A percentile compares a stretch with the other conserved stretches of the same genome.
These are phyloP conservation scores for Eudasyphora cyanicolor DNA, from an alignment of 2,888 invertebrate species.

Conservation along the genomic window DNA sequence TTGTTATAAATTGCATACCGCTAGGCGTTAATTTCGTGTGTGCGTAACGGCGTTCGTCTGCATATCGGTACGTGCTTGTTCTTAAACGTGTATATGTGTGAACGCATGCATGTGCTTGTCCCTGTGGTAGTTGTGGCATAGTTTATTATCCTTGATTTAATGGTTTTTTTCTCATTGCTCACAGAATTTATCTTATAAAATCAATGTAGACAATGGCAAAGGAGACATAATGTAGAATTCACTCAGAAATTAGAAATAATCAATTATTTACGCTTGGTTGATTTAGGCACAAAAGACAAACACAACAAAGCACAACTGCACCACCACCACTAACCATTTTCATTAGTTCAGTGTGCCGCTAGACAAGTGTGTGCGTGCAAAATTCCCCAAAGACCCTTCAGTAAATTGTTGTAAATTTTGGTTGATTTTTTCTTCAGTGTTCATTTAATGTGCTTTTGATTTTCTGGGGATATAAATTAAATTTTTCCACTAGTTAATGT, in stretches of 20 bases:
- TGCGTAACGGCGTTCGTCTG: background rate
- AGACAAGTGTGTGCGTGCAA: constrained; percentile 1
- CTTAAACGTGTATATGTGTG: background rate
- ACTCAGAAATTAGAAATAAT: constrained; percentile 65
- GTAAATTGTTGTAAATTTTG: constrained; percentile 33
- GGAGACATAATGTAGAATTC: constrained; percentile 60
- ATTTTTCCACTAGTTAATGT: background rate
- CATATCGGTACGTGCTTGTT: background rate
- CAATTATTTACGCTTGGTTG: constrained; percentile 69
- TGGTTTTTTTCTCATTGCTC: constrained; percentile 5
- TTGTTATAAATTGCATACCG: constrained; percentile 34
- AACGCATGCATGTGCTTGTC: background rate
- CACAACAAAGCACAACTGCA: constrained; percentile 22
- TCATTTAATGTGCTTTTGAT: constrained; percentile 1
- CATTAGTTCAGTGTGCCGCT: background rate
- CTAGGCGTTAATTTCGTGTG: constrained; percentile 47
- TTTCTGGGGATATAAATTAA: background rate
- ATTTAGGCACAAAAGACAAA: constrained; percentile 58
- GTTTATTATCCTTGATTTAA: constrained; percentile 36
- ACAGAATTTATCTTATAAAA: constrained; percentile 19
- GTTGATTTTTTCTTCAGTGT: background rate
- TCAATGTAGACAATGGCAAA: constrained; percentile 36
- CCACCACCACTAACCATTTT: background rate
- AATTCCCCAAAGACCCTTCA: constrained; percentile 13
- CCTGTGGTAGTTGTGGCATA: constrained; percentile 22